phyloP scores from a whole-genome alignment of 2,888 invertebrate genomes.

The Nomada ferruginata region DNA sequence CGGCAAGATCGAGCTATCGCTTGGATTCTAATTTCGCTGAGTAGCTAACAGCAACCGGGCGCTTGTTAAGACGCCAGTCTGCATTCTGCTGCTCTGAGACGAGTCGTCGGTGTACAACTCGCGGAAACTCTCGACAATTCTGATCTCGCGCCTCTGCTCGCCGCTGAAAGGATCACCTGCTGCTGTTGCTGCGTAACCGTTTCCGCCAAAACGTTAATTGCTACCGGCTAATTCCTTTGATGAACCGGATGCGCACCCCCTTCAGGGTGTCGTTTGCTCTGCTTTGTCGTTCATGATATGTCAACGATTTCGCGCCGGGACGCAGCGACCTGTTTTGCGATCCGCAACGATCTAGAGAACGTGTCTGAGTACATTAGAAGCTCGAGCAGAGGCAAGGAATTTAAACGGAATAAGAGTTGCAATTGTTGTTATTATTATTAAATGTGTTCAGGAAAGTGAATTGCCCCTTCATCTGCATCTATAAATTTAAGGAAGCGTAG shows the following conservation, averaged over 20 bases:
- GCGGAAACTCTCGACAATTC: conserved; percentile 43
- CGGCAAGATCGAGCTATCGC: conserved; percentile 43
- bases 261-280: conserved; percentile 39
- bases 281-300: not conserved
- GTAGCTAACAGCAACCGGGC: conserved; percentile 43
- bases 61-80: conserved; percentile 43
- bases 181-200: not conserved
- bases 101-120: conserved; percentile 45
- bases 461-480: too few relatives aligned
- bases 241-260: conserved; percentile 12
- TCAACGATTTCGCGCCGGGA: not conserved
- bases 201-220: conserved; percentile 39
- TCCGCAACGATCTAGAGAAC: not conserved
- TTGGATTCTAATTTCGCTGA: conserved; percentile 65
- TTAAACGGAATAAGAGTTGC: not conserved
- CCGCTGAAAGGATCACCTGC: conserved; percentile 41
- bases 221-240: conserved; percentile 52
- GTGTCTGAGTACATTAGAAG: not conserved
- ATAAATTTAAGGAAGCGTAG: too few relatives aligned
- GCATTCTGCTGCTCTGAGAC: not conserved
- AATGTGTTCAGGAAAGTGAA: too few relatives aligned
- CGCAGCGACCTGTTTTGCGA: too few relatives aligned
- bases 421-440: too few relatives aligned
- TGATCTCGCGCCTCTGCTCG: not conserved
- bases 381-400: not conserved